Conservation (phyloP, 1,140 invertebrate species). For the Stegodyphus dumicola region DNA sequence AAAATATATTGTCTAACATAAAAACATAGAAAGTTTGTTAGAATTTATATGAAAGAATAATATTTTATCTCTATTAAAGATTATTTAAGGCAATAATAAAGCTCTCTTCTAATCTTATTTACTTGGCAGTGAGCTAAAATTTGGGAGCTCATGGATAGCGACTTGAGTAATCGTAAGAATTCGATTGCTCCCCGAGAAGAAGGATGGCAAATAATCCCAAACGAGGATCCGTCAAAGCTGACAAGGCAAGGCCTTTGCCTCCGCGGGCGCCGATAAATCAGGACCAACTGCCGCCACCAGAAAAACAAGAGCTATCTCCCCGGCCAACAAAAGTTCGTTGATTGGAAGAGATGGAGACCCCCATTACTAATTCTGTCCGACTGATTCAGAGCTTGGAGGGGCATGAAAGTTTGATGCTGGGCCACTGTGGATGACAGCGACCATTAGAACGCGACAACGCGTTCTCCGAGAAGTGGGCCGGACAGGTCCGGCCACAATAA, state of each 20-base stretch:
- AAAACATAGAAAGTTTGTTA: too few relatives aligned
- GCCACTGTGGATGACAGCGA: constrained; percentile 51
- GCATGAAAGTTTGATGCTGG: constrained; percentile 56
- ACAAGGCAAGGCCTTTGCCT: constrained; percentile 23
- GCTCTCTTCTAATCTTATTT: too few relatives aligned
- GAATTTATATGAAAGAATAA: too few relatives aligned
- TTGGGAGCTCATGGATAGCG: too few relatives aligned
- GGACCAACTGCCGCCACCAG: neutral
- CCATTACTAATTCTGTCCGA: constrained; percentile 52
- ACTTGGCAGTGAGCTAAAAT: too few relatives aligned
- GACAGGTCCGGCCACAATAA: constrained; percentile 41
- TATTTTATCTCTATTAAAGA: too few relatives aligned
- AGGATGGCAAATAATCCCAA: too few relatives aligned
- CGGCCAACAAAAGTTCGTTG: constrained; percentile 45
- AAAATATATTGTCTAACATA: too few relatives aligned
- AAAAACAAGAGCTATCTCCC: neutral
- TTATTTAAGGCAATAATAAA: too few relatives aligned
- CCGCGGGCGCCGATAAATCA: constrained; percentile 25
- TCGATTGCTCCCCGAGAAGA: too few relatives aligned
- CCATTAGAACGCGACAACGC: constrained; percentile 55
- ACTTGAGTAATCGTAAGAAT: too few relatives aligned
- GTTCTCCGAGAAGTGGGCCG: constrained; percentile 35
- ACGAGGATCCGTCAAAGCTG: constrained; percentile 1
- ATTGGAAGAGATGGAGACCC: constrained; percentile 25
- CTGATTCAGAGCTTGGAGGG: neutral